Evolutionary conservation across 2,888 invertebrate genomes (phyloP).

Genomic region (Phaedon cochleariae): DNA sequence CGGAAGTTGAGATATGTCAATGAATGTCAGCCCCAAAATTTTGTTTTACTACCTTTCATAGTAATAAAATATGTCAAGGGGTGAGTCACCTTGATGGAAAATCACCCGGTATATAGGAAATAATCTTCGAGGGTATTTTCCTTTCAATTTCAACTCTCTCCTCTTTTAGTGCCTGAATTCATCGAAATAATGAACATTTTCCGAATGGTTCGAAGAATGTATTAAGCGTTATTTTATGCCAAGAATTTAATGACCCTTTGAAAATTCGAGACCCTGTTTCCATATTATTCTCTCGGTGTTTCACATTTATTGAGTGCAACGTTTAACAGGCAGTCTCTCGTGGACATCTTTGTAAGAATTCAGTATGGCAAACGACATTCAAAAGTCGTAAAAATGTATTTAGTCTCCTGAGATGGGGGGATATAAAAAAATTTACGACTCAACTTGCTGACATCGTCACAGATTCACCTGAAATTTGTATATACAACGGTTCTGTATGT

Average conservation of each 20-base stretch:
- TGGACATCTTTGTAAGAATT: slow-evolving; percentile 48
- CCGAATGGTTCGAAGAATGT: neutral
- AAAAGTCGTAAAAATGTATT: slow-evolving; percentile 51
- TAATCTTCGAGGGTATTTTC: too few species aligned
- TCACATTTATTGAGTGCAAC: slow-evolving; percentile 47
- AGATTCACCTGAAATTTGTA: slow-evolving; percentile 37
- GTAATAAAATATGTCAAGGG: too few species aligned
- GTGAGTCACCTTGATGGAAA: too few species aligned
- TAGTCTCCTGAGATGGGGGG: slow-evolving; percentile 46
- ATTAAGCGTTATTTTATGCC: neutral
- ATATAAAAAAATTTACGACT: slow-evolving; percentile 41
- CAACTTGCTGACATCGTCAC: slow-evolving; percentile 39
- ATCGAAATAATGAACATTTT: neutral
- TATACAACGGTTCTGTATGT: slow-evolving; percentile 20
- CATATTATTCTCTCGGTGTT: slow-evolving; percentile 45
- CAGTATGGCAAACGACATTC: slow-evolving; percentile 45
- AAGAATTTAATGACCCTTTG: slow-evolving; percentile 42
- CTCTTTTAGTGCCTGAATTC: neutral
- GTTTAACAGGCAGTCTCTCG: slow-evolving; percentile 44
- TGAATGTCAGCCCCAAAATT: too few species aligned
- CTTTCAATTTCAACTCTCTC: too few species aligned
- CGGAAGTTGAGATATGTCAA: too few species aligned
- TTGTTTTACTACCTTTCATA: too few species aligned
- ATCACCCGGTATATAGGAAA: too few species aligned
- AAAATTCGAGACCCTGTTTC: slow-evolving; percentile 41